Evolutionary conservation across 2,797 vertebrate species (phyloP).

Genomic region (Centroberyx gerrardi): DNA sequence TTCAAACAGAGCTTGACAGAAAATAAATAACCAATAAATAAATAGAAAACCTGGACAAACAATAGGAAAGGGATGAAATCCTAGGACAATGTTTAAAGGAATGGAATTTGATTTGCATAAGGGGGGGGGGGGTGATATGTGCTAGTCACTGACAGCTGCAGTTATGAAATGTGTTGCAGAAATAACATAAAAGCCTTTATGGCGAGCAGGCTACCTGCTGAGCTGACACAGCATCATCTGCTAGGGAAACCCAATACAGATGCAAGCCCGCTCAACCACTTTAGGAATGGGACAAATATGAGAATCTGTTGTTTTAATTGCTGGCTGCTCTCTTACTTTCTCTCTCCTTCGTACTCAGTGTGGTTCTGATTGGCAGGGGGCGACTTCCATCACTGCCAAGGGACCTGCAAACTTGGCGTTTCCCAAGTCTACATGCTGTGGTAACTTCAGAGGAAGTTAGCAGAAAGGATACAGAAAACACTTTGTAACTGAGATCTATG

Average conservation of each 20-base stretch:
- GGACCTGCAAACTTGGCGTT: background rate
- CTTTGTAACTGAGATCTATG: too few species aligned
- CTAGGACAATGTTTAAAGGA: background rate
- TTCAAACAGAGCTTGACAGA: background rate
- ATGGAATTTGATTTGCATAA: constrained; percentile 1
- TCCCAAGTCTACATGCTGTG: too few species aligned
- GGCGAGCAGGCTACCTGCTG: background rate
- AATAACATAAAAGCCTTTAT: background rate
- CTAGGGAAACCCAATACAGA: background rate
- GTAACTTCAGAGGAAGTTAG: too few species aligned
- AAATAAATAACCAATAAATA: background rate
- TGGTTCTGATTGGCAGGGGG: too few species aligned
- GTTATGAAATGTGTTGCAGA: background rate
- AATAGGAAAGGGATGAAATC: background rate
- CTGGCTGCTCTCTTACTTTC: too few species aligned
- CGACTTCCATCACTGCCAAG: background rate
- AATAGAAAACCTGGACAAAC: background rate
- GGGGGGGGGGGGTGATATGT: background rate
- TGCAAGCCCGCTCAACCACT: background rate
- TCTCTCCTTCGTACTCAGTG: too few species aligned
- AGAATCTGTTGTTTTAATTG: too few species aligned
- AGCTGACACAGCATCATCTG: constrained; percentile 6
- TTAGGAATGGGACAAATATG: background rate
- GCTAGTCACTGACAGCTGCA: background rate
- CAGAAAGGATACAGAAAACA: too few species aligned